Evolutionary conservation across 2,888 invertebrate genomes (phyloP).

Genomic region (Hecatera dysodea): DNA sequence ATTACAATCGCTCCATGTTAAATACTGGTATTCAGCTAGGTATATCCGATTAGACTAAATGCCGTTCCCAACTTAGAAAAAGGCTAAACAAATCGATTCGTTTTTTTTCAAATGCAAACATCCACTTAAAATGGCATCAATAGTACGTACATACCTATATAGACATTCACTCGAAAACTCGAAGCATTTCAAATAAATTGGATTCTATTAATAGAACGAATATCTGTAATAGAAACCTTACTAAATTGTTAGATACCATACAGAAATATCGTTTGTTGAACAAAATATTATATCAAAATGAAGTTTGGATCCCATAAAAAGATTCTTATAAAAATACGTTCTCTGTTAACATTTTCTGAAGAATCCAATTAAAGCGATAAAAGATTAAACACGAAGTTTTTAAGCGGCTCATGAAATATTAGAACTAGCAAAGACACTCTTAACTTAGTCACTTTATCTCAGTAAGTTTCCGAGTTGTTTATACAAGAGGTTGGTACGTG

Average conservation of each 20-base stretch:
- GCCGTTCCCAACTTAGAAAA: too few species aligned
- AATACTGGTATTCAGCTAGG: too few species aligned
- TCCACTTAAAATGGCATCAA: conserved; percentile 6
- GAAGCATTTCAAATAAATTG: conserved; percentile 34
- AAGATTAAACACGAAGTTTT: conserved; percentile 56
- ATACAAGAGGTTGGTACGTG: conserved; percentile 25
- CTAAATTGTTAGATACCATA: conserved; percentile 10
- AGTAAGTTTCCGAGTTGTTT: conserved; percentile 30
- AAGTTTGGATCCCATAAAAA: conserved; percentile 4
- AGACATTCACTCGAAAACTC: too few species aligned
- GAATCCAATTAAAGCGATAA: conserved; percentile 52
- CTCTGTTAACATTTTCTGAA: conserved; percentile 11
- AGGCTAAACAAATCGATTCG: not conserved
- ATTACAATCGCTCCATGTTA: too few species aligned
- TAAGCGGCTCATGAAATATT: conserved; percentile 42
- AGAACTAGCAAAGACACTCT: conserved; percentile 32
- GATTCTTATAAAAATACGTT: conserved; percentile 6
- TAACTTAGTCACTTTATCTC: conserved; percentile 31
- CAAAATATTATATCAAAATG: conserved; percentile 18
- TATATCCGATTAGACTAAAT: too few species aligned
- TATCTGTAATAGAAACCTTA: conserved; percentile 25
- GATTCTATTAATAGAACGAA: conserved; percentile 21
- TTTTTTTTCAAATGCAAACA: conserved; percentile 7
- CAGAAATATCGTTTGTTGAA: conserved; percentile 30
- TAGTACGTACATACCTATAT: not conserved